Evolutionary conservation across 2,797 vertebrate genomes (phyloP), one percentile per base, ranked within the genome.

Genomic region (Thalassophryne amazonica): DNA sequence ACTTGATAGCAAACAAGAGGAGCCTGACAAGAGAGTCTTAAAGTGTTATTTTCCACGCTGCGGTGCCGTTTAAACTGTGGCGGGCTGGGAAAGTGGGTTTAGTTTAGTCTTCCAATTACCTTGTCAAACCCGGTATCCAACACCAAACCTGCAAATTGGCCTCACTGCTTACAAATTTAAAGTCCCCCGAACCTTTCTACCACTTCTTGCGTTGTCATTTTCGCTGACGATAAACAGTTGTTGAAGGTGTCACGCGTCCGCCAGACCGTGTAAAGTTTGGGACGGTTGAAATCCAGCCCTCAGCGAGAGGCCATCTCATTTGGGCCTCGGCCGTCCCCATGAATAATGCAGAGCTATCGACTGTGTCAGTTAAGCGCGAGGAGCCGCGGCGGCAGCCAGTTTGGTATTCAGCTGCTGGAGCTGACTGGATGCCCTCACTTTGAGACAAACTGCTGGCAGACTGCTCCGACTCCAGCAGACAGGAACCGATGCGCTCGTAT

Each of bases 321-420:
- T n/a, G n/a, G 55, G 39, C 36, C 69, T 65, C 71, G 40, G 37
- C 51, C 56, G 37, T 59, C 70, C 38, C 63, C 64, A 88, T 89
- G 84, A 89, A 89, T 89, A 81, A 88, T 88, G 82, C 87, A 88
- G 75, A 35, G 66, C 76, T 85, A 87, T 87, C 73, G 86, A 88
- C 81, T 75, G 82, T 84, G 79, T 84, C 82, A 82, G 81, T 77
- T 20, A 65, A 63, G 76, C 64, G 57, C 56, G 37, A 34, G 76
- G 76, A 76, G 73, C 66, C 49, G 64, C 58, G 61, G 65, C 64
- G 60, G 79, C 75, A 46, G 78, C 60, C 63, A 59, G 76, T 70
- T 84, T 88, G 77, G 84, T 85, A 85, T 85, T 83, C 81, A 79
- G 73, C 78, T 63, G 71, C 83, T 30, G 80, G 38, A 60, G 60